Evolutionary conservation across 1,140 invertebrate genomes (phyloP).

Genomic region (Drosophila miranda): DNA sequence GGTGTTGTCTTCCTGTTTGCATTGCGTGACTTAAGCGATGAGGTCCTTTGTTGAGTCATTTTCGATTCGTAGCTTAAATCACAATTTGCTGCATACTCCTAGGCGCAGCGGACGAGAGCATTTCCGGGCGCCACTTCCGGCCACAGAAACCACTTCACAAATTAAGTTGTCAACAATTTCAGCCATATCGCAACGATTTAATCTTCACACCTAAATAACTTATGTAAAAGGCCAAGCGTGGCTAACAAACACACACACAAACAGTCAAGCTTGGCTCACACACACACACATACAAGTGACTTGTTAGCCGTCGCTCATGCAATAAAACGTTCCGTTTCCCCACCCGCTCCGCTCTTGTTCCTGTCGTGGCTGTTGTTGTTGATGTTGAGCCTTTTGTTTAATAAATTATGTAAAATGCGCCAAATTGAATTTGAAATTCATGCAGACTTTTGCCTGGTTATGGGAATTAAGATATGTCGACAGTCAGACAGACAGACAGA

Average conservation of each 20-base stretch:
- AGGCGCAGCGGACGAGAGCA: conserved; percentile 11
- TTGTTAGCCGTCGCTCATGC: conserved; percentile 65
- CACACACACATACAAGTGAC: conserved; percentile 40
- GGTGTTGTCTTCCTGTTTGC: conserved; percentile 31
- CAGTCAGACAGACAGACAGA: conserved; percentile 37
- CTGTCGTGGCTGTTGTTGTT: conserved; percentile 34
- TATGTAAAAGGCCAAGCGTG: conserved; percentile 55
- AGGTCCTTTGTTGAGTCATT: conserved; percentile 37
- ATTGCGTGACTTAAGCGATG: conserved; percentile 47
- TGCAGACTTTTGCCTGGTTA: conserved; percentile 75
- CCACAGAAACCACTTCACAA: conserved; percentile 71
- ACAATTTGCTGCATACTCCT: conserved; percentile 46
- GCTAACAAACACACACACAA: conserved; percentile 21
- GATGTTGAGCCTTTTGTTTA: conserved; percentile 71
- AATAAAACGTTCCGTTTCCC: conserved; percentile 70
- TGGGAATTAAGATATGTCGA: conserved; percentile 79
- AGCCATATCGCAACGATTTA: conserved; percentile 74
- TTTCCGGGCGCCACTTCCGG: conserved; percentile 53
- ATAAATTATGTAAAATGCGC: conserved; percentile 80
- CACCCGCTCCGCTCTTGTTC: conserved; percentile 13
- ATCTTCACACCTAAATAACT: conserved; percentile 81
- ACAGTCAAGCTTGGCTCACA: not conserved
- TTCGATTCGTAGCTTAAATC: conserved; percentile 63
- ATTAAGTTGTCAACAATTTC: conserved; percentile 81
- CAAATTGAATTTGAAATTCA: conserved; percentile 81